Evolutionary conservation across 2,113 vertebrate genomes (phyloP), one percentile per base, ranked within the genome.

Genomic region (Daphoenositta chrysoptera): DNA sequence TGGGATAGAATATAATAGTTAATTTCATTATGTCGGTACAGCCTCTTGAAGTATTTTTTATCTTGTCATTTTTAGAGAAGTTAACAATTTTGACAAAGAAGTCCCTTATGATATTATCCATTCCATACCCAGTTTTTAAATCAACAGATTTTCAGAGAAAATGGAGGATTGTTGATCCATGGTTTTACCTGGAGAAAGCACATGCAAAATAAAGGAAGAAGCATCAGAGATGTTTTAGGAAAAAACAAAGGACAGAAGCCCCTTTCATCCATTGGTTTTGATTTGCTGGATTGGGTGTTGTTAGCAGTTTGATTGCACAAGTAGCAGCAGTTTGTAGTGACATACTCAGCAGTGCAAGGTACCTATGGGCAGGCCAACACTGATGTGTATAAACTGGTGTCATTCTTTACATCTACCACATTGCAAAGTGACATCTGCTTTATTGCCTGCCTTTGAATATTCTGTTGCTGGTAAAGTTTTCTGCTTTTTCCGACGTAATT

Each of bases 1-100:
- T 51, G 94, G 69, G 53, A 91, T 87, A 94, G 69, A 44, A 54
- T 96, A 92, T 77, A 94, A 96, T 83, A 97, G 50, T 85, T 92
- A 81, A 83, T 97, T 93, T 97, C 76, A 97, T 61, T n/a, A 87
- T 96, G 65, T 53, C 57, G 69, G 35, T 93, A 58, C 39, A 77
- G 72, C 28, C 58, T 90, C 77, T 56, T 96, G 57, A 93, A 95
- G 40, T 88, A n/a, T 75, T 95, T 92, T 96, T 93, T 87, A 70
- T 91, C 57, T 89, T 92, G 40, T 71, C 61, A 51, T 81, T 91
- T 83, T 71, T 69, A 57, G 13, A 88, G 37, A 87, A 93, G 37
- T 56, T 91, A 79, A 28, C n/a, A 20, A 40, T 88, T 58, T 78
- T 93, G 80, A 72, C 60, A 91, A 92, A 93, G 39, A 72, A 83